Evolutionary conservation across 2,113 vertebrate genomes (phyloP).

Genomic region (Neogale vison): DNA sequence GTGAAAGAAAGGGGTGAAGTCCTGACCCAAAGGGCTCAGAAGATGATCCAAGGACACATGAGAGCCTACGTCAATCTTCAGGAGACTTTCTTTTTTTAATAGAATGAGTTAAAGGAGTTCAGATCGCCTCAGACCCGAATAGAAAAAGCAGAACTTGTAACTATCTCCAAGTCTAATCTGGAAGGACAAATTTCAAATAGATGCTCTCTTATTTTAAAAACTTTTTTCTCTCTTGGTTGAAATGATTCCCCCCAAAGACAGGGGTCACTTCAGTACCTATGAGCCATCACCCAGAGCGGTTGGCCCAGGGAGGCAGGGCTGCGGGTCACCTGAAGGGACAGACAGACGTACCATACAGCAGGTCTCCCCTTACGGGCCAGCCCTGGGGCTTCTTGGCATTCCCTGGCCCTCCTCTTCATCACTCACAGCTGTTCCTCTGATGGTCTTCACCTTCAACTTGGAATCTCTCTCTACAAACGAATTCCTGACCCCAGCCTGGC

Average conservation of each 20-base stretch:
- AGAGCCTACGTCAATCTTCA: neutral
- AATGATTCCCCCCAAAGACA: conserved; percentile 7
- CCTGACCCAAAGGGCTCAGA: neutral
- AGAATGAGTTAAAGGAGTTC: neutral
- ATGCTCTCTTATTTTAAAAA: conserved; percentile 10
- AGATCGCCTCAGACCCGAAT: neutral
- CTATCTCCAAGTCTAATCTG: neutral
- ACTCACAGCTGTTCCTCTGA: neutral
- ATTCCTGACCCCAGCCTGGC: neutral
- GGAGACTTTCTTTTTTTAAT: neutral
- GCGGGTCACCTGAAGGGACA: neutral
- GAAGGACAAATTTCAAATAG: neutral
- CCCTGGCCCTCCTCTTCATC: neutral
- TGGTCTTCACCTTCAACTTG: neutral
- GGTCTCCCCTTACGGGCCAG: neutral
- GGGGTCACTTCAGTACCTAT: neutral
- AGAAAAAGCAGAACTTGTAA: neutral
- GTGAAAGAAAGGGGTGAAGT: neutral
- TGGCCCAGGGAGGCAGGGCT: neutral
- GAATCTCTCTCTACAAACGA: neutral
- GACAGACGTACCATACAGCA: neutral
- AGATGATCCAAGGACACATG: neutral
- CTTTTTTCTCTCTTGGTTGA: neutral
- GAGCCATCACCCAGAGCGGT: neutral
- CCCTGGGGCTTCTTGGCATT: neutral